phyloP scores from a whole-genome alignment of 2,113 vertebrate genomes.

The Setophaga kirtlandii region DNA sequence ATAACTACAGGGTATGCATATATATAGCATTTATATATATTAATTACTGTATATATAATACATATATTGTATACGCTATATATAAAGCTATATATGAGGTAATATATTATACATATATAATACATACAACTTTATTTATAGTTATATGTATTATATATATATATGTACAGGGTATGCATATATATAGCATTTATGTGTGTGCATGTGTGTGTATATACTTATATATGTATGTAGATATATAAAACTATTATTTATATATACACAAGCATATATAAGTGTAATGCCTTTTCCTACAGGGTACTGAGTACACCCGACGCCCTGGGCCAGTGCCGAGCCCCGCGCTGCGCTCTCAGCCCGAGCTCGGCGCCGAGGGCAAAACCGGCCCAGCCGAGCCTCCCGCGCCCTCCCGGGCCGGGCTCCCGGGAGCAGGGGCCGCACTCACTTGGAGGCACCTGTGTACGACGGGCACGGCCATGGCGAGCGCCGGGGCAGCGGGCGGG shows the following conservation, averaged over 20 bases:
- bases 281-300: rapidly evolving
- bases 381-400: background rate
- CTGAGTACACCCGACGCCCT: rapidly evolving
- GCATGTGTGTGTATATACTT: too few species aligned
- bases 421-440: background rate
- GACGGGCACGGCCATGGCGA: background rate
- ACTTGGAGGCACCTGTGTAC: constrained; percentile 48
- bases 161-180: background rate
- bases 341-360: background rate
- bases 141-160: too few species aligned
- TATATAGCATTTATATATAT: too few species aligned
- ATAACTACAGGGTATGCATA: too few species aligned
- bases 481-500: background rate
- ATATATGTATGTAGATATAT: too few species aligned
- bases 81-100: too few species aligned
- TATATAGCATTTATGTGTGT: too few species aligned
- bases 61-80: too few species aligned
- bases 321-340: background rate
- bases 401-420: background rate
- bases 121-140: too few species aligned
- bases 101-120: background rate
- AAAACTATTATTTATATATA: rapidly evolving
- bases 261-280: rapidly evolving
- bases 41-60: too few species aligned
- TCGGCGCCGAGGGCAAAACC: background rate